Conservation (phyloP, 2,888 invertebrate species). For the Drosophila neutralis region DNA sequence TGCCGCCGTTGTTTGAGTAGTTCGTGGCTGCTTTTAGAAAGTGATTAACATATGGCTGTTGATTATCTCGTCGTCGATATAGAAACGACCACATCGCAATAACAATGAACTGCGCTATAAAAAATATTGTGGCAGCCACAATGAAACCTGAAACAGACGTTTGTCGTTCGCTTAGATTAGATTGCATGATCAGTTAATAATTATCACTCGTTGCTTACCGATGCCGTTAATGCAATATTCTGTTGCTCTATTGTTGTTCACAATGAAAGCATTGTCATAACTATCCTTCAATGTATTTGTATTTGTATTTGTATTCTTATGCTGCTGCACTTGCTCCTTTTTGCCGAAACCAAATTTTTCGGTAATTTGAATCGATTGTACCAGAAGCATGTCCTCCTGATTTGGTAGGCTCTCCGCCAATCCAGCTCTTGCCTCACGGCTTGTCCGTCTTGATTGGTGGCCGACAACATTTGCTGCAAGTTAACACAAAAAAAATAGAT, state of each 20-base stretch:
- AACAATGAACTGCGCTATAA: constrained; percentile 94
- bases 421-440: constrained; percentile 73
- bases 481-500: neutral
- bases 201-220: constrained; percentile 69
- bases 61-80: constrained; percentile 91
- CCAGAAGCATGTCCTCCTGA: constrained; percentile 93
- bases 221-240: constrained; percentile 82
- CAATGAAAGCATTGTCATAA: constrained; percentile 87
- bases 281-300: constrained; percentile 83
- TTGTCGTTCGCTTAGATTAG: neutral
- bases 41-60: constrained; percentile 62
- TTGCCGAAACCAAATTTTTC: constrained; percentile 95
- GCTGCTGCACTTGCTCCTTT: constrained; percentile 83
- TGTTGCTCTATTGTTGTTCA: constrained; percentile 85
- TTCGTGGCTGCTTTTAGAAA: constrained; percentile 59
- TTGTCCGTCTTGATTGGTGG: constrained; percentile 51
- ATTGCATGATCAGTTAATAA: constrained; percentile 25
- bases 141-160: constrained; percentile 88
- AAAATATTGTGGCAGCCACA: constrained; percentile 93
- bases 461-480: constrained; percentile 18
- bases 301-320: constrained; percentile 57
- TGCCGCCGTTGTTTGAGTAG: constrained; percentile 52
- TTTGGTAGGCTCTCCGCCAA: constrained; percentile 81
- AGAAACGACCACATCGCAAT: constrained; percentile 95
- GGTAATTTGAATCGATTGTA: constrained; percentile 95